Base-by-base conservation (phyloP, 2,113 vertebrate species). In the Phoxinus phoxinus region DNA sequence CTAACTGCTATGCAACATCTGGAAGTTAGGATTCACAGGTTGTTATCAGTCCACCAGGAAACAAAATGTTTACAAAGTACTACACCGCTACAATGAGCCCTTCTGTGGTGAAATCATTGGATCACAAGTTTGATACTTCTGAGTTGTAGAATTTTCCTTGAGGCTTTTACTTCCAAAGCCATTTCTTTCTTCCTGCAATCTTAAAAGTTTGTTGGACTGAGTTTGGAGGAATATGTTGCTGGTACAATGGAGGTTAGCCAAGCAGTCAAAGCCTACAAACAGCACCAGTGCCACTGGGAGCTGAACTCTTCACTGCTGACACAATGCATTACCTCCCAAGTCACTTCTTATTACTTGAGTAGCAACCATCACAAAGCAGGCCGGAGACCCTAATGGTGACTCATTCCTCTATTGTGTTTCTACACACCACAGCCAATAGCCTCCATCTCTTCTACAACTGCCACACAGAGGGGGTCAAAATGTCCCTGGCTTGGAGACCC, bases 121-220 rank as follows among this genome's bases (percentile, higher is more conserved):
- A 25, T 72, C 69, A 23, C 67, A 71, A 11, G 19, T n/a, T 6
- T 71, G 67, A n/a, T 41, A 41, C 4, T 0, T 72, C 35, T 41
- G 21, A 25, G 2, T 74, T 46, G 46, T 17, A 74, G 0, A 44
- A 6, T 19, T 27, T 58, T 44, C 37, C 37, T 51, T 15, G 41
- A 44, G 37, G 44, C n/a, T 25, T 74, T 84, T 81, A 83, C 23
- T 84, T 77, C 84, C 56, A 86, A 80, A 3, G 56, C 56, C 67
- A 65, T 23, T 53, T 35, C 13, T 32, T 56, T 59, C 48, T 41
- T 71, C 27, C 32, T 59, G 77, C 46, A 48, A 65, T 65, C 25
- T 17, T 56, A 41, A 75, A 19, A 69, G 83, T 86, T 37, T 74
- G 41, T 74, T 30, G 2, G 27, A 46, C 13, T 63, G 12, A 83